Evolutionary conservation across 2,113 vertebrate species (phyloP), one percentile per base, ranked within the genome.

Genomic region (Pitta sordida): DNA sequence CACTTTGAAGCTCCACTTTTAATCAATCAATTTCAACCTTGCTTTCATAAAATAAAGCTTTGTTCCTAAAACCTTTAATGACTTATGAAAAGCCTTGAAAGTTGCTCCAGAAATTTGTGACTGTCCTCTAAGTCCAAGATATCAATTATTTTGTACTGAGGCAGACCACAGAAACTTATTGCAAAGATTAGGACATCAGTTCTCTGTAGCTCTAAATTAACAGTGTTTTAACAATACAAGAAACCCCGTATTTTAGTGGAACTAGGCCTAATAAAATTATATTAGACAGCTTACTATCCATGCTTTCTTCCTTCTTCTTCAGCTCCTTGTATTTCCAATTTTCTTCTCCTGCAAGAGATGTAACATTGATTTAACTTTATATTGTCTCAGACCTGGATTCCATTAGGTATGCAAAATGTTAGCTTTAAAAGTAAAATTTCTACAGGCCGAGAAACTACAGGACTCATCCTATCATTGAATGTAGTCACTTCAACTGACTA

Each of bases 241-340:
- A 63, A 62, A 58, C 4, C 2, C 11, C 32, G 26, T 60, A 68
- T 29, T 85, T 67, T 75, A 62, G 32, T 39, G 59, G 63, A 55
- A 34, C 76, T 44, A 68, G 27, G 70, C 22, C 41, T 36, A 81
- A 39, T 43, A 60, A 55, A 62, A 37, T 52, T 55, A 23, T 75
- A 49, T 52, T 70, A 83, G 51, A 71, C 23, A 69, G 99, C 99
- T 99, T 97, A 99, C 99, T 97, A 75, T 99, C 98, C 87, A 99
- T 99, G 93, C 97, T 98, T 94, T 99, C 99, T 44, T 99, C 99
- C 55, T 92, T 98, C 95, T 98, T 99, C 97, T 98, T 99, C 82
- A 99, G 96, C 69, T 99, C 99, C 81, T 98, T 99, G 95, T 99
- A 99, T 95, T 99, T 99, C 93, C 98, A 98, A 68, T 98, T 99